Base-by-base conservation (phyloP, 1,140 invertebrate genomes). In the Caenorhabditis briggsae region DNA sequence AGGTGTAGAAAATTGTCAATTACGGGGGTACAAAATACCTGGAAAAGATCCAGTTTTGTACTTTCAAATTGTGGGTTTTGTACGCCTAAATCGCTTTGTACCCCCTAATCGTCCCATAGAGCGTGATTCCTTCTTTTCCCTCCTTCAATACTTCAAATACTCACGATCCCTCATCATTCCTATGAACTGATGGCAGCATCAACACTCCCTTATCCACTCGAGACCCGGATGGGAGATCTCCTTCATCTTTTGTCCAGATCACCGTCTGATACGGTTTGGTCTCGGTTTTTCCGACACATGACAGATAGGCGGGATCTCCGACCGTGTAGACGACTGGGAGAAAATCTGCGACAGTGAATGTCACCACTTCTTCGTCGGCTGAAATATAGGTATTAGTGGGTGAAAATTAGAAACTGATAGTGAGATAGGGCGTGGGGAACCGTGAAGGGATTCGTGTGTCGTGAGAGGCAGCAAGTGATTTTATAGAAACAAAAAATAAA, bases 101-200 rank as follows among this genome's bases (percentile, higher is more conserved):
- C n/a, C n/a, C n/a, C n/a, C n/a, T n/a, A n/a, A n/a, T n/a, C n/a
- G n/a, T n/a, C n/a, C n/a, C n/a, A n/a, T n/a, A n/a, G n/a, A n/a
- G n/a, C n/a, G n/a, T n/a, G n/a, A n/a, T n/a, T n/a, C n/a, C n/a
- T n/a, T n/a, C n/a, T n/a, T n/a, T n/a, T n/a, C n/a, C n/a, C n/a
- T n/a, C n/a, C n/a, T n/a, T n/a, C n/a, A n/a, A n/a, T 78, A 59
- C 0, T 43, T 46, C 33, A 20, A 50, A 20, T 18, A 65, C 84
- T 41, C 23, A 86, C 85, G 82, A 55, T 64, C 82, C 86, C 46
- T 87, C 82, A 82, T 87, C 82, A 14, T 70, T 20, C 14, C 48
- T 41, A 59, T 85, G 48, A 12, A 87, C 82, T 18, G 61, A 70
- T 50, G 86, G 86, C 5, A 87, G 18, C 33, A 78, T 58, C 7